phyloP scores from a whole-genome alignment of 2,888 invertebrate genomes.

The Tetheella fluctuosa region DNA sequence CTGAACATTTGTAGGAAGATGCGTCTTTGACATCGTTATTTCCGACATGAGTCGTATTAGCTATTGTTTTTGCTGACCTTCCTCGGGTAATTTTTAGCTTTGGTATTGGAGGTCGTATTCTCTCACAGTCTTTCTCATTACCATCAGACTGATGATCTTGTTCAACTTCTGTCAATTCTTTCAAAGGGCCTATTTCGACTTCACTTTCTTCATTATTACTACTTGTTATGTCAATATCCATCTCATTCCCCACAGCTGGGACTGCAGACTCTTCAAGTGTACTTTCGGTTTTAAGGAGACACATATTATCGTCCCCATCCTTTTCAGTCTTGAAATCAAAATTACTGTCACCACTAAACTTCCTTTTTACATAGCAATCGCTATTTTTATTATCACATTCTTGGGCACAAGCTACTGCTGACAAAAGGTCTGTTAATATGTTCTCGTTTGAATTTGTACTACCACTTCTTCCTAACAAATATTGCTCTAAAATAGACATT shows the following conservation, averaged over 20 bases:
- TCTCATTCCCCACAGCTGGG: constrained; percentile 79
- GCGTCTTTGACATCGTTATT: constrained; percentile 75
- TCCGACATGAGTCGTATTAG: constrained; percentile 58
- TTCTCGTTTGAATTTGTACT: constrained; percentile 77
- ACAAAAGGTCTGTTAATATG: constrained; percentile 85
- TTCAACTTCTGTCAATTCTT: constrained; percentile 73
- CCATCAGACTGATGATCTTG: constrained; percentile 60
- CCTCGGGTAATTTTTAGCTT: constrained; percentile 80
- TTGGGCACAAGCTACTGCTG: constrained; percentile 85
- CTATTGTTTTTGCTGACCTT: constrained; percentile 58
- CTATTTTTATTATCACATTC: constrained; percentile 83
- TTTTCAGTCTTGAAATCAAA: constrained; percentile 64
- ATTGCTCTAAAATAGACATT: constrained; percentile 88
- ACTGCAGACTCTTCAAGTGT: constrained; percentile 81
- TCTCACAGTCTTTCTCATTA: constrained; percentile 46
- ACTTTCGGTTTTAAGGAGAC: constrained; percentile 77
- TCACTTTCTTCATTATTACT: constrained; percentile 74
- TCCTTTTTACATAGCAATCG: constrained; percentile 76
- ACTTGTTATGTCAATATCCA: constrained; percentile 78
- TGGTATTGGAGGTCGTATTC: constrained; percentile 74
- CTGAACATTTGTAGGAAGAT: constrained; percentile 75
- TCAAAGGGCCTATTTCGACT: constrained; percentile 78
- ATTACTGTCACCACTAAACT: constrained; percentile 64
- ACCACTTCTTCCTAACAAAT: constrained; percentile 83
- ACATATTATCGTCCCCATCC: constrained; percentile 47